These are phyloP conservation scores for Listronotus bonariensis DNA, from an alignment of 1,140 invertebrate species.

Conservation along the genomic window DNA sequence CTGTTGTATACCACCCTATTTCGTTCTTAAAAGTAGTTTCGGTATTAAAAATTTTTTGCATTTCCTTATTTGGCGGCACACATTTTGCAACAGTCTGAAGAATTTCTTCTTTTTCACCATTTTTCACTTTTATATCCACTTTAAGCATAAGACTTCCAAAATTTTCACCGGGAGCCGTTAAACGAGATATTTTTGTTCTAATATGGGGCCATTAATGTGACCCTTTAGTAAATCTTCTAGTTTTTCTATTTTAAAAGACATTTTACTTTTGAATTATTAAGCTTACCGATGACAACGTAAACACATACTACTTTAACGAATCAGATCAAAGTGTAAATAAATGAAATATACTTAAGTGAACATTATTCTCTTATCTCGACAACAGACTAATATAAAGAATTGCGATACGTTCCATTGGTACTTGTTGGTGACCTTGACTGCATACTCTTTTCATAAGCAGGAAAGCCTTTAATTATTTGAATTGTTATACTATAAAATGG, in stretches of 20 bases:
- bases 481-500: too few relatives aligned
- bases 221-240: slow-evolving; percentile 25
- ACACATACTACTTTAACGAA: too few relatives aligned
- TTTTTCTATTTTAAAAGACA: not conserved
- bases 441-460: too few relatives aligned
- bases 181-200: slow-evolving; percentile 38
- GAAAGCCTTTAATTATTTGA: too few relatives aligned
- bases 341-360: too few relatives aligned
- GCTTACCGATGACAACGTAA: too few relatives aligned
- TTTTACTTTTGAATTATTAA: too few relatives aligned
- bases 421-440: too few relatives aligned
- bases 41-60: slow-evolving; percentile 61
- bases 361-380: too few relatives aligned
- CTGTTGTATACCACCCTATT: slow-evolving; percentile 58
- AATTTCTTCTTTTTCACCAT: slow-evolving; percentile 52
- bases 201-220: slow-evolving; percentile 18
- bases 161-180: slow-evolving; percentile 64
- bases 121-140: slow-evolving; percentile 46
- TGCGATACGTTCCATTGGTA: too few relatives aligned
- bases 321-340: too few relatives aligned
- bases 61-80: slow-evolving; percentile 57
- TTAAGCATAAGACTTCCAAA: slow-evolving; percentile 62
- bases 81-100: slow-evolving; percentile 60
- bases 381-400: too few relatives aligned
- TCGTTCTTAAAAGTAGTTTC: slow-evolving; percentile 62